Conservation (phyloP, 2,113 vertebrate species). For the Ctenodactylus gundi region DNA sequence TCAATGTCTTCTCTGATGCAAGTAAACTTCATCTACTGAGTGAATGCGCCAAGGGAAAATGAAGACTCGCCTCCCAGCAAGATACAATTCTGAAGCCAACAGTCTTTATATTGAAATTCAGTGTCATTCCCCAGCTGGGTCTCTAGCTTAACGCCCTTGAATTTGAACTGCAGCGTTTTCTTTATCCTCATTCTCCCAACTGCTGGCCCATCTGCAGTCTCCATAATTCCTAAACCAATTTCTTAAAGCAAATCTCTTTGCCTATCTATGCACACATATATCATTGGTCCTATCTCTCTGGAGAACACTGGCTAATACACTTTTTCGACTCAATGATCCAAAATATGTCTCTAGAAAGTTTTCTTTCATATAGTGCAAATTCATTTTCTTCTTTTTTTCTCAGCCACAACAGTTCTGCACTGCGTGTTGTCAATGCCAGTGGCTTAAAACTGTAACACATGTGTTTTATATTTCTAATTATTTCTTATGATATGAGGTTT, state of each 20-base stretch:
- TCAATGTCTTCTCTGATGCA: background rate
- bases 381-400: background rate
- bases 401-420: background rate
- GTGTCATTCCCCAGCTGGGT: background rate
- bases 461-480: background rate
- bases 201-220: background rate
- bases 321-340: background rate
- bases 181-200: background rate
- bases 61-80: background rate
- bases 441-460: background rate
- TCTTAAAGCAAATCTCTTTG: background rate
- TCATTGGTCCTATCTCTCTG: background rate
- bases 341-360: background rate
- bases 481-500: background rate
- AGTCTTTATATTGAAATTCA: background rate
- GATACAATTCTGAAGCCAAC: background rate
- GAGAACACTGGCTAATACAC: background rate
- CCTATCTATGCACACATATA: accelerated
- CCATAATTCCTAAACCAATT: background rate
- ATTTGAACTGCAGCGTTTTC: background rate
- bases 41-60: background rate
- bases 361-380: background rate
- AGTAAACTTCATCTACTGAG: background rate
- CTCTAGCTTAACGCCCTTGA: background rate
- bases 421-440: background rate